Evolutionary conservation across 2,888 invertebrate genomes (phyloP).

Genomic region (Ischnus inquisitorius): DNA sequence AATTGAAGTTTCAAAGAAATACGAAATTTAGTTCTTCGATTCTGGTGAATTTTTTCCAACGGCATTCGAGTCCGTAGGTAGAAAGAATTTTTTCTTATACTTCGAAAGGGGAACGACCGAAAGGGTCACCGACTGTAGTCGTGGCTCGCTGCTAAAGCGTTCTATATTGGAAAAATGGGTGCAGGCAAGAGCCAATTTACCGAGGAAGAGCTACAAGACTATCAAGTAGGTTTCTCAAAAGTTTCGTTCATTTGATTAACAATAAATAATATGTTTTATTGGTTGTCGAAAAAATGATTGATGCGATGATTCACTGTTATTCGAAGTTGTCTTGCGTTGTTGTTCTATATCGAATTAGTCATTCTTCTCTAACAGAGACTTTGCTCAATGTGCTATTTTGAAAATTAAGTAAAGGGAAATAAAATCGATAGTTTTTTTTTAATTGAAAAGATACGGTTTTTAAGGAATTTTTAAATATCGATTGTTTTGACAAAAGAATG

Average conservation of each 20-base stretch:
- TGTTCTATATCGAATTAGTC: not conserved
- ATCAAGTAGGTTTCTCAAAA: constrained; percentile 88
- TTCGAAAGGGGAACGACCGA: constrained; percentile 41
- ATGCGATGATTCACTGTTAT: constrained; percentile 2
- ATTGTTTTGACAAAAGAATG: constrained; percentile 57
- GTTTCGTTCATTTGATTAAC: not conserved
- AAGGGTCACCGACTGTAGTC: constrained; percentile 52
- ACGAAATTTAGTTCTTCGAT: not conserved
- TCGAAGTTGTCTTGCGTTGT: not conserved
- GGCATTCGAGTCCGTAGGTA: not conserved
- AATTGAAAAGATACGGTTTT: not conserved
- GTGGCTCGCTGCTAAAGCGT: constrained; percentile 45
- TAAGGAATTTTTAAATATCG: constrained; percentile 33
- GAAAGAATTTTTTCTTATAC: constrained; percentile 6
- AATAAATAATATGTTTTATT: not conserved
- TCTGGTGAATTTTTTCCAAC: not conserved
- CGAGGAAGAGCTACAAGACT: constrained; percentile 95
- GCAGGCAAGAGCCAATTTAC: constrained; percentile 94
- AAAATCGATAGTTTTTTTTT: not conserved
- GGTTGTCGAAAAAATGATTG: not conserved
- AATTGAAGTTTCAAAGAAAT: not conserved
- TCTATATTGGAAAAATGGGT: constrained; percentile 88
- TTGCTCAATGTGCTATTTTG: not conserved
- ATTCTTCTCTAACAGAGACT: not conserved
- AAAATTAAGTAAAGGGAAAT: not conserved